These are phyloP conservation scores for Montipora capricornis DNA, from an alignment of 64 coral and sea anemone species.

Conservation along the genomic window DNA sequence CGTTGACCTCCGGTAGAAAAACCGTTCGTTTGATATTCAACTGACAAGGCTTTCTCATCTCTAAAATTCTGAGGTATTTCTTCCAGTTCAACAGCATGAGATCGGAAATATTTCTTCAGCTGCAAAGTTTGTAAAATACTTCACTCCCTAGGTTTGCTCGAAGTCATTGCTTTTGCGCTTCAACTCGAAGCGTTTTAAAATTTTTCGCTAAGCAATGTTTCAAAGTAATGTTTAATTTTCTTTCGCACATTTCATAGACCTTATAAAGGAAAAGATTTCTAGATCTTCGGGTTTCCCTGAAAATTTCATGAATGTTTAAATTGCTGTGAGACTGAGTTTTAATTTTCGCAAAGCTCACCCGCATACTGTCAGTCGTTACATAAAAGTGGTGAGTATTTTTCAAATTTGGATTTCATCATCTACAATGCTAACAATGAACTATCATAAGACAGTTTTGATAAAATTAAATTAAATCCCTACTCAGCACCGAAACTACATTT, in stretches of 20 bases:
- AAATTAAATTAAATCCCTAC: too few relatives aligned
- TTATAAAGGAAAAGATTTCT: background rate
- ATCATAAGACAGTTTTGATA: too few relatives aligned
- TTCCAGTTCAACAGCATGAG: background rate
- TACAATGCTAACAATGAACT: too few relatives aligned
- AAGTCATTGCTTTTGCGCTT: background rate
- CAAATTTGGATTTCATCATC: too few relatives aligned
- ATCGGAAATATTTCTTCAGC: background rate
- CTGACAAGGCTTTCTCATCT: background rate
- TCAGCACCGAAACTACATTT: too few relatives aligned
- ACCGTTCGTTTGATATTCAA: constrained; percentile 3
- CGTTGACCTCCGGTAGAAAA: constrained; percentile 39
- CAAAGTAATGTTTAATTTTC: background rate
- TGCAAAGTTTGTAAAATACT: background rate
- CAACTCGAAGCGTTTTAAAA: background rate
- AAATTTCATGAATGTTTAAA: background rate
- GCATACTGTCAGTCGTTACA: background rate
- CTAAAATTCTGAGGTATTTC: background rate
- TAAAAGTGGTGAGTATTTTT: background rate
- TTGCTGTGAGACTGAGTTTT: background rate
- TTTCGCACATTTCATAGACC: background rate
- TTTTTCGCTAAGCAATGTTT: background rate
- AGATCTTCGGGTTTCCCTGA: background rate
- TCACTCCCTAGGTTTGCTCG: background rate
- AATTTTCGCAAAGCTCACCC: background rate